These are phyloP conservation scores for Gallinago nigripennis DNA, from an alignment of 2,797 vertebrate species.

Conservation along the genomic window DNA sequence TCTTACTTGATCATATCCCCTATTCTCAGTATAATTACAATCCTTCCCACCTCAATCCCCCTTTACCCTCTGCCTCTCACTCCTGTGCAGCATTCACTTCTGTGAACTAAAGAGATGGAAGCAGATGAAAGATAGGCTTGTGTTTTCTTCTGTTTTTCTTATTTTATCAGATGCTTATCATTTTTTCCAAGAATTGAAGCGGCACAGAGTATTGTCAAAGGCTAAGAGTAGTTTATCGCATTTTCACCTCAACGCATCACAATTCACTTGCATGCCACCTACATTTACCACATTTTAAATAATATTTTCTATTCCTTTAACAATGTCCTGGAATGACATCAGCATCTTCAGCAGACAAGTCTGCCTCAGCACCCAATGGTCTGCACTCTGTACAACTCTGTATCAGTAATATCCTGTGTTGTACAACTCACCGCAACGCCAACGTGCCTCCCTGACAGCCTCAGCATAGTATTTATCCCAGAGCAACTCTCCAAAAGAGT, in stretches of 20 bases:
- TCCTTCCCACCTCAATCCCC: not conserved
- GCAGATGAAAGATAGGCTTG: slow-evolving; percentile 16
- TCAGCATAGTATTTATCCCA: not conserved
- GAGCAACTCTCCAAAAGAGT: not conserved
- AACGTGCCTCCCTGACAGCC: not conserved
- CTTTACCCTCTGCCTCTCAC: not conserved
- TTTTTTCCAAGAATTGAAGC: slow-evolving; percentile 6
- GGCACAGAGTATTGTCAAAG: not conserved
- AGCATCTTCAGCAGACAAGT: not conserved
- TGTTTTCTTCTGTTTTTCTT: not conserved
- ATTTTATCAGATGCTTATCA: slow-evolving; percentile 19
- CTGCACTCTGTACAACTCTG: not conserved
- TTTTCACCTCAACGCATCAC: not conserved
- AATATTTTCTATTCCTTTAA: not conserved
- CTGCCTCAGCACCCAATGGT: not conserved
- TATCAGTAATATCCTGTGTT: not conserved
- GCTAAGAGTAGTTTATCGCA: not conserved
- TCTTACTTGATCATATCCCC: not conserved
- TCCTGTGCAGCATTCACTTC: not conserved
- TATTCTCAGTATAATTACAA: not conserved
- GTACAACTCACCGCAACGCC: accelerated
- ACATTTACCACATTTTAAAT: not conserved
- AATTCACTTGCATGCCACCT: not conserved
- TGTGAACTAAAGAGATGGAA: not conserved
- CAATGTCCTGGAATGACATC: not conserved